Evolutionary conservation across 2,888 invertebrate species (phyloP).

Genomic region (Arctia plantaginis): DNA sequence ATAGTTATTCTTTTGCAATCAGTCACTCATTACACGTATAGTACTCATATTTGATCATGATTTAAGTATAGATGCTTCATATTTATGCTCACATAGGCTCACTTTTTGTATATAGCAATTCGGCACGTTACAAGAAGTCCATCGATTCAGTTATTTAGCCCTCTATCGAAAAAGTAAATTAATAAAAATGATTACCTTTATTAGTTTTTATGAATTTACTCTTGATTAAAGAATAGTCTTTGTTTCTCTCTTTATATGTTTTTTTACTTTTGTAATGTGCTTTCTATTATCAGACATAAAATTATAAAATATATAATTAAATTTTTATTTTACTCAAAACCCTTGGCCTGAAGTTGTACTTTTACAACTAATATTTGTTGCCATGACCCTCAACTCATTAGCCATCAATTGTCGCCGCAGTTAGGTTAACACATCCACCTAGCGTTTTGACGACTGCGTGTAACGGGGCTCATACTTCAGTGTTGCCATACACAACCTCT

Average conservation of each 20-base stretch:
- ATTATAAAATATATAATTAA: background rate
- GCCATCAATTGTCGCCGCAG: constrained; percentile 6
- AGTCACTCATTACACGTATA: background rate
- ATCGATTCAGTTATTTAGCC: background rate
- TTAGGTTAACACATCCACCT: background rate
- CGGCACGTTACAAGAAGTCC: background rate
- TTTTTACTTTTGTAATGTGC: background rate
- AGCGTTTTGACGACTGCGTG: background rate
- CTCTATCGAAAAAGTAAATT: background rate
- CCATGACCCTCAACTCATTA: constrained; percentile 11
- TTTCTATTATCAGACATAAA: no score
- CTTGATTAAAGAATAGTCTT: background rate
- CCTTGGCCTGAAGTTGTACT: background rate
- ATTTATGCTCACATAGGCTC: background rate
- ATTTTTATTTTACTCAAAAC: background rate
- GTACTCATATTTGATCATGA: background rate
- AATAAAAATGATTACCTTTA: no score
- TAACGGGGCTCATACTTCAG: background rate
- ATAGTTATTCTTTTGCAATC: background rate
- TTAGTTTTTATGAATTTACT: no score
- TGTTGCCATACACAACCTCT: background rate
- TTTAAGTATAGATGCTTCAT: background rate
- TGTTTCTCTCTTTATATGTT: background rate
- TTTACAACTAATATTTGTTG: background rate
- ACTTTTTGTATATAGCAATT: background rate